Conservation (phyloP, 2,797 vertebrate genomes). For the Mallotus villosus region DNA sequence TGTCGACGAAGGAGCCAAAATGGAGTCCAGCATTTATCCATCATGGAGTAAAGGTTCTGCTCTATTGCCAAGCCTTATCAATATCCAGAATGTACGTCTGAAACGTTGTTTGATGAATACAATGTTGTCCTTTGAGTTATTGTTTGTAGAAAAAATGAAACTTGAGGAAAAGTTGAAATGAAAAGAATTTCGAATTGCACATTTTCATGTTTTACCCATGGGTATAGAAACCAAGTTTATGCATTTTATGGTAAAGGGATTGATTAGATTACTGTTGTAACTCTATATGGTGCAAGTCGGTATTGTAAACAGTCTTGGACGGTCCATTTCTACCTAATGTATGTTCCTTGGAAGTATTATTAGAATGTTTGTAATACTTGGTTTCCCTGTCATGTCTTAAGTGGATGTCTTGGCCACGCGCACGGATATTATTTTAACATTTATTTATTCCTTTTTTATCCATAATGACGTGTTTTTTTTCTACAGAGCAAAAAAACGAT, state of each 20-base stretch:
- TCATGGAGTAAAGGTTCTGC: neutral
- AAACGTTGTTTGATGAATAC: too few relatives aligned
- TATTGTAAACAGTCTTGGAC: neutral
- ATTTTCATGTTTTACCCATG: neutral
- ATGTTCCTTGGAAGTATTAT: neutral
- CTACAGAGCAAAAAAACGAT: slow-evolving; percentile 20
- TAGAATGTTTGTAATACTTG: neutral
- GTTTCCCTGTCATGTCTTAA: neutral
- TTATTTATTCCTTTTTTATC: too few relatives aligned
- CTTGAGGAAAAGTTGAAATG: neutral
- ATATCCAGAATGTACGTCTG: too few relatives aligned
- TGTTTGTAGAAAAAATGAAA: neutral
- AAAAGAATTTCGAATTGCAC: neutral
- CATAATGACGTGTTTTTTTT: slow-evolving; percentile 22
- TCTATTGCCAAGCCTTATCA: neutral
- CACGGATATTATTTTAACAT: too few relatives aligned
- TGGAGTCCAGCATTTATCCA: neutral
- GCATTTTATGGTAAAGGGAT: neutral
- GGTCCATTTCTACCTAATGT: neutral
- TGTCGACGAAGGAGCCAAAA: neutral
- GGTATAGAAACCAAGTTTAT: neutral
- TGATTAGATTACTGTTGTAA: neutral
- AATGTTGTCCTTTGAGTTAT: neutral
- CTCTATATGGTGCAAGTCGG: neutral
- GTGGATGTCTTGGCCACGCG: too few relatives aligned